Evolutionary conservation across 1,140 invertebrate species (phyloP).

Genomic region (Mycetomoellerius zeteki): DNA sequence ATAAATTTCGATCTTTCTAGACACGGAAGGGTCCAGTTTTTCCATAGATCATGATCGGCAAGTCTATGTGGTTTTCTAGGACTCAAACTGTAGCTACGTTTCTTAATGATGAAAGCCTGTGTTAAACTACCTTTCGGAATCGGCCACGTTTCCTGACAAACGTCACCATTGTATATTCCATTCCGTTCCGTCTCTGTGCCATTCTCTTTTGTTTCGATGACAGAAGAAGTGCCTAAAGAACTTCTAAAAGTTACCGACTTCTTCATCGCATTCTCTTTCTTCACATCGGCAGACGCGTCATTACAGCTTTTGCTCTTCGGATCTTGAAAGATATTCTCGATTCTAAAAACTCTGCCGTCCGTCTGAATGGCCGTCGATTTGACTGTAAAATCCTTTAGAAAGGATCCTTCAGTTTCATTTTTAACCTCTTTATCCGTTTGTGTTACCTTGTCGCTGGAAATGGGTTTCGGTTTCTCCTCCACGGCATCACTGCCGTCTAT

Average conservation of each 20-base stretch:
- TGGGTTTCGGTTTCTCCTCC: background rate
- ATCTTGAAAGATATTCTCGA: conserved; percentile 82
- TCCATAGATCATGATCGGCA: conserved; percentile 48
- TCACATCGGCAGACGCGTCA: conserved; percentile 38
- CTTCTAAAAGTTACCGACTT: conserved; percentile 78
- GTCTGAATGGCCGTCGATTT: conserved; percentile 67
- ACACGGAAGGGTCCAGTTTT: conserved; percentile 36
- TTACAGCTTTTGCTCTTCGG: conserved; percentile 60
- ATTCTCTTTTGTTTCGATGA: conserved; percentile 59
- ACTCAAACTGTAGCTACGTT: conserved; percentile 20
- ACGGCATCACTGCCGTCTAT: conserved; percentile 67
- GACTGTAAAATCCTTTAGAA: conserved; percentile 12
- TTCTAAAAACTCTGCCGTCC: conserved; percentile 77
- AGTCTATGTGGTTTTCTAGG: background rate
- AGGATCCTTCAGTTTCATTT: background rate
- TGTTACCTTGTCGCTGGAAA: conserved; percentile 66
- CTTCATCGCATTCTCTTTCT: conserved; percentile 41
- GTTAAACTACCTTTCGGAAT: conserved; percentile 51
- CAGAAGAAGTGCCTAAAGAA: conserved; percentile 78
- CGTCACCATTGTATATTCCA: background rate
- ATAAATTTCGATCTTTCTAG: background rate
- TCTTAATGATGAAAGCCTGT: conserved; percentile 65
- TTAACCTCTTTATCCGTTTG: conserved; percentile 77
- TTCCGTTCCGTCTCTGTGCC: conserved; percentile 10
- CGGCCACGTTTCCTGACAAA: conserved; percentile 29